These are phyloP conservation scores for Pica pica DNA, from an alignment of 2,113 vertebrate genomes.

Conservation along the genomic window DNA sequence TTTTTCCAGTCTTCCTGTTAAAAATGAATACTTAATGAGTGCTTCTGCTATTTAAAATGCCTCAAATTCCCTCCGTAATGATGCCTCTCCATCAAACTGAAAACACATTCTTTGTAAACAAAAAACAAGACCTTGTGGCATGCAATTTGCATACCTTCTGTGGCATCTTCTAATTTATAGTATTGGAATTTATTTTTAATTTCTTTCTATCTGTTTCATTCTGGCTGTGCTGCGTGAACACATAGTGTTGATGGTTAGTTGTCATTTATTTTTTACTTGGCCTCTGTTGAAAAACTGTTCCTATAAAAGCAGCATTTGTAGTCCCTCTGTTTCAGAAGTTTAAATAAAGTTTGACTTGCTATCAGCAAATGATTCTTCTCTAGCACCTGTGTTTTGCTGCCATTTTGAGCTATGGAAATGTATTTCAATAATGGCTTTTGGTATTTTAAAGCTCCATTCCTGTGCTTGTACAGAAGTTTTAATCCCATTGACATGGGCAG, in stretches of 20 bases:
- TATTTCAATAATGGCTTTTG: neutral
- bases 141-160: conserved; percentile 63
- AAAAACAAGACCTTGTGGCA: conserved; percentile 49
- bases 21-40: conserved; percentile 68
- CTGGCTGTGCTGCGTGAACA: conserved; percentile 69
- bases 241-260: conserved; percentile 3
- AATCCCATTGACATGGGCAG: neutral
- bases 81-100: conserved; percentile 66
- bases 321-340: neutral
- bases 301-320: neutral
- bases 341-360: neutral
- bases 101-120: conserved; percentile 58
- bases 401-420: neutral
- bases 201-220: conserved; percentile 68
- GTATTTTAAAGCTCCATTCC: neutral
- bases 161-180: conserved; percentile 61
- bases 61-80: conserved; percentile 58
- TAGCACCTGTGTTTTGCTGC: neutral
- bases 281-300: neutral
- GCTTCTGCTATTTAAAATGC: conserved; percentile 59
- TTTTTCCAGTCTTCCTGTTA: conserved; percentile 55
- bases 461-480: neutral
- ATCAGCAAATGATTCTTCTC: neutral
- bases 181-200: conserved; percentile 40
- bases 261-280: neutral